phyloP scores from a whole-genome alignment of 2,113 vertebrate species.

The Uropsilus gracilis region DNA sequence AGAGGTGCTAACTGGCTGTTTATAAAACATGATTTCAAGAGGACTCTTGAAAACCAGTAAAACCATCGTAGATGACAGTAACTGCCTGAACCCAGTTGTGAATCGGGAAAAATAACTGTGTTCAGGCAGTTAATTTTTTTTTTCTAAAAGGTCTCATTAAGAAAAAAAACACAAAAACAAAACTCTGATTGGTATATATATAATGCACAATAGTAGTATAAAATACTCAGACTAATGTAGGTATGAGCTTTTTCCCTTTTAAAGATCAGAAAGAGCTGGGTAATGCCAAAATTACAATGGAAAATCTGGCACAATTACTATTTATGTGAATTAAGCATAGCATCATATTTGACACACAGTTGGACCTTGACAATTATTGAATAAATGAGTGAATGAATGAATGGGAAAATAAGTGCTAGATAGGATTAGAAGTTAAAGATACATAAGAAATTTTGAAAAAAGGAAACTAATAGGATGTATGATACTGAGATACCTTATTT shows the following conservation, averaged over 20 bases:
- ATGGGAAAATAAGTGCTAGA: background rate
- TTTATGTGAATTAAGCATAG: background rate
- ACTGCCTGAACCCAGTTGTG: too few species aligned
- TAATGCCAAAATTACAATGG: background rate
- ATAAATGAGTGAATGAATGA: background rate
- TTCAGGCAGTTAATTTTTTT: background rate
- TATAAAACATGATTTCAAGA: background rate
- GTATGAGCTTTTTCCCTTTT: accelerated
- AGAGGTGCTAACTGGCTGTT: background rate
- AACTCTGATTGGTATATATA: background rate
- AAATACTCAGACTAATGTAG: background rate
- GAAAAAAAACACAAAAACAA: too few species aligned
- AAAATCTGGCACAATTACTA: background rate
- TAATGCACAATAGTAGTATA: background rate
- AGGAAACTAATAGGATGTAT: background rate
- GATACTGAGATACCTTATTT: background rate
- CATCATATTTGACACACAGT: background rate
- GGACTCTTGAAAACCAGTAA: background rate
- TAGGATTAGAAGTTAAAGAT: too few species aligned
- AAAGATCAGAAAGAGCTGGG: background rate
- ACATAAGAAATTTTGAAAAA: background rate
- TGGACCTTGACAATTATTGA: background rate
- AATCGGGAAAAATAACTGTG: background rate
- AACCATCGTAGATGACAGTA: background rate
- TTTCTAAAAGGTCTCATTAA: background rate